Conservation (phyloP, 2,113 vertebrate genomes). For the Paratilapia polleni region DNA sequence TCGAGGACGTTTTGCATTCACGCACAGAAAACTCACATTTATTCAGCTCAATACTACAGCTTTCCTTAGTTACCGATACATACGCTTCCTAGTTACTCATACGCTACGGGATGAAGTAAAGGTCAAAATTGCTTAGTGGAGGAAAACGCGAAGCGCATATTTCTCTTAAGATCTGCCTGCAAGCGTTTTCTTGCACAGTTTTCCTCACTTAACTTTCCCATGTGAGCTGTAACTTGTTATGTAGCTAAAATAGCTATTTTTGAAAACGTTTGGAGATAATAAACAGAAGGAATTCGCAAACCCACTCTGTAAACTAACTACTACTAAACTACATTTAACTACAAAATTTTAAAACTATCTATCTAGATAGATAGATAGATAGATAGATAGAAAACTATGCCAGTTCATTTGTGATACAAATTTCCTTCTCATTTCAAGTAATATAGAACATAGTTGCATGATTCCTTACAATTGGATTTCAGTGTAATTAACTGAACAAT, state of each 20-base stretch:
- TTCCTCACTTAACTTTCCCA: too few relatives aligned
- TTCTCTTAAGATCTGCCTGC: neutral
- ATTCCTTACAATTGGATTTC: neutral
- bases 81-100: constrained; percentile 68
- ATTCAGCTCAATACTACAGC: neutral
- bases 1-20: neutral
- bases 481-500: neutral
- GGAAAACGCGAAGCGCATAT: constrained; percentile 25
- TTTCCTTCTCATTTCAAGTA: neutral
- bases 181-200: too few relatives aligned
- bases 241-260: too few relatives aligned
- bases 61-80: constrained; percentile 51
- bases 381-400: neutral
- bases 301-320: neutral
- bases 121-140: constrained; percentile 18
- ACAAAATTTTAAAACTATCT: neutral
- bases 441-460: neutral
- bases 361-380: neutral
- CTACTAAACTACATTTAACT: neutral
- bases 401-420: neutral
- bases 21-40: neutral
- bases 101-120: constrained; percentile 50
- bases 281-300: too few relatives aligned
- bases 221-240: too few relatives aligned
- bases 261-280: too few relatives aligned